Conservation (phyloP, 2,888 invertebrate species). For the Eurytoma adleriae region DNA sequence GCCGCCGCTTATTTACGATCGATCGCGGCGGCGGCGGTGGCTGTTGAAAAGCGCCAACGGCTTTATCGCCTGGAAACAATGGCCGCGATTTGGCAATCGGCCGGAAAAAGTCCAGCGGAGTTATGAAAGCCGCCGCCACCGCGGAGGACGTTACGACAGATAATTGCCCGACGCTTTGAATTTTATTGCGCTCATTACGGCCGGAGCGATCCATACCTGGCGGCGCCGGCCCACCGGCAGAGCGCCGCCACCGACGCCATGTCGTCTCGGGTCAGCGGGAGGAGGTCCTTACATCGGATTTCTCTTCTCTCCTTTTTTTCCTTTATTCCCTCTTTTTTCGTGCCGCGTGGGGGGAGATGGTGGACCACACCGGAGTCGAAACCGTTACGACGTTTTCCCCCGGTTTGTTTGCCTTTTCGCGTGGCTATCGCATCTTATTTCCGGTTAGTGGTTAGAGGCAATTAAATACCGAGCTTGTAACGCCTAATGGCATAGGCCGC, state of each 20-base stretch:
- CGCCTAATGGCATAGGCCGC: conserved; percentile 21
- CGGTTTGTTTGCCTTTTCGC: too few relatives aligned
- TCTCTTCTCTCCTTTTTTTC: too few relatives aligned
- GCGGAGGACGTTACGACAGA: conserved; percentile 60
- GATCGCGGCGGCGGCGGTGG: background rate
- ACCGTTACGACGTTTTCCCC: too few relatives aligned
- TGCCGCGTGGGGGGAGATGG: too few relatives aligned
- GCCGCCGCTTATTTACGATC: conserved; percentile 28
- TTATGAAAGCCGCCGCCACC: background rate
- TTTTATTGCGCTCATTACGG: conserved; percentile 60
- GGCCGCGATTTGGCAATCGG: conserved; percentile 28
- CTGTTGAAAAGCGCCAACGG: conserved; percentile 25
- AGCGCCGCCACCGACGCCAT: conserved; percentile 3
- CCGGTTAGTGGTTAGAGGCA: too few relatives aligned
- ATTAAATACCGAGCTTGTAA: too few relatives aligned
- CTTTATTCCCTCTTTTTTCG: too few relatives aligned
- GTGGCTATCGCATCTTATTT: too few relatives aligned
- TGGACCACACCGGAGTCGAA: too few relatives aligned
- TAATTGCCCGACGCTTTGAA: conserved; percentile 61
- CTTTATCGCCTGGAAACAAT: conserved; percentile 44
- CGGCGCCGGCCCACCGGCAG: conserved; percentile 23
- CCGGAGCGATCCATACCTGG: background rate
- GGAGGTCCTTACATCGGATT: background rate
- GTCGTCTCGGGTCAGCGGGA: too few relatives aligned
- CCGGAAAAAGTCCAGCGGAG: background rate